Percentiles rank a stretch among this genome's conserved stretches.
Conservation (phyloP, 2,888 invertebrate genomes). For the Mellilla xanthometata region DNA sequence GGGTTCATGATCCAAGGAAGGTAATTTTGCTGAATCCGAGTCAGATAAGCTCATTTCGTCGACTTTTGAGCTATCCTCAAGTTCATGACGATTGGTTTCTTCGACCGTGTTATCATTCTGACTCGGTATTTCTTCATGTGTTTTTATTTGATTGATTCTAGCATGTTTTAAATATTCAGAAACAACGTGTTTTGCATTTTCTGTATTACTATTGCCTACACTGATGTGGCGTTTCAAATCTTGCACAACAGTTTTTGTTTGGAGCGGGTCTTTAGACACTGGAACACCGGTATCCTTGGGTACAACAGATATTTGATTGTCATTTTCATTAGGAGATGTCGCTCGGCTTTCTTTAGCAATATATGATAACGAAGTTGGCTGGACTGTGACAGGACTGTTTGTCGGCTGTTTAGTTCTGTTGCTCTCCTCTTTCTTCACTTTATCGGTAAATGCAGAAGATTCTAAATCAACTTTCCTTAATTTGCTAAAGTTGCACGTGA, state of each 20-base stretch:
- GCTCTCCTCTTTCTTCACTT: slow-evolving; percentile 41
- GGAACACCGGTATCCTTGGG: slow-evolving; percentile 46
- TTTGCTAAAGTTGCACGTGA: slow-evolving; percentile 62
- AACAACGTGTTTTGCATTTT: slow-evolving; percentile 85
- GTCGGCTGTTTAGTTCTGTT: slow-evolving; percentile 36
- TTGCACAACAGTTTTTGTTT: slow-evolving; percentile 29
- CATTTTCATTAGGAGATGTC: slow-evolving; percentile 36
- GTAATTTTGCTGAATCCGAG: slow-evolving; percentile 56
- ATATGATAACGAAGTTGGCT: slow-evolving; percentile 37
- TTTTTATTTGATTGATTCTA: slow-evolving; percentile 67
- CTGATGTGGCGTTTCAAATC: slow-evolving; percentile 52
- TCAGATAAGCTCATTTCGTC: slow-evolving; percentile 55
- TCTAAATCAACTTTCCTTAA: slow-evolving; percentile 63
- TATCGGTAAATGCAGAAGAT: slow-evolving; percentile 51
- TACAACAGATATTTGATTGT: slow-evolving; percentile 32
- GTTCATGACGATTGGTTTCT: slow-evolving; percentile 44
- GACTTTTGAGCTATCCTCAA: slow-evolving; percentile 56
- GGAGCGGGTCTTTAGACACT: slow-evolving; percentile 36
- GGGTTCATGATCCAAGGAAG: slow-evolving; percentile 68
- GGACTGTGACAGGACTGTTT: slow-evolving; percentile 34
- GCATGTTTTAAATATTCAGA: slow-evolving; percentile 86
- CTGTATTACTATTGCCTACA: slow-evolving; percentile 58
- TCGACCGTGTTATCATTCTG: slow-evolving; percentile 56
- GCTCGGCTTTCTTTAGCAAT: slow-evolving; percentile 36
- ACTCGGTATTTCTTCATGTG: slow-evolving; percentile 60